Evolutionary conservation across 2,797 vertebrate genomes (phyloP), one percentile per base, ranked within the genome.

Genomic region (Gymnocypris eckloni): DNA sequence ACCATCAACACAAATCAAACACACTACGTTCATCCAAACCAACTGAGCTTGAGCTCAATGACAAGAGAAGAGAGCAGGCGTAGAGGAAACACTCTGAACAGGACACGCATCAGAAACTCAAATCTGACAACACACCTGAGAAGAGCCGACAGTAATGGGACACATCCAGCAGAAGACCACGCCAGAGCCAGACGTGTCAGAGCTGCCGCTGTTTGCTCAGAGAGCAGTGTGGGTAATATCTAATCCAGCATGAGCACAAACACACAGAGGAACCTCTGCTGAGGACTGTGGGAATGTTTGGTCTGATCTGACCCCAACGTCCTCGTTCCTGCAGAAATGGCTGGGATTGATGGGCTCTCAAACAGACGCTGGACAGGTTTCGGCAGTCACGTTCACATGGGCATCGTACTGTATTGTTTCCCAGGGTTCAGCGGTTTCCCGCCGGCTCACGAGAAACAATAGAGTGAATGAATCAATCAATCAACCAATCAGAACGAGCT

Each of bases 231-330:
- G 37, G 37, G 37, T 39, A 39, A 39, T 39, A 39, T 39, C 37
- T 39, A 39, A 39, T 39, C 37, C 37, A 39, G 37, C 37, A 5
- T 11, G 33, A 85, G 69, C 75, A 88, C 84, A 85, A 78, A 71
- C 81, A 71, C 81, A 73, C 13, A 81, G 86, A 83, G 87, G 86
- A 92, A 89, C 91, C 54, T 64, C 13, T 86, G 90, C 86, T 89
- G 37, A 92, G 67, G 37, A 66, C 54, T 69, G 59, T 71, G 86
- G 77, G 71, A 81, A 67, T 80, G 78, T 87, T 88, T 88, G 66
- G 41, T 83, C 80, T 45, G 66, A 20, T n/a, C 39, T 25, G 67
- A 66, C 72, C 72, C 50, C 8, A 43, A 82, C 83, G 91, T 91
- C 88, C 88, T 80, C 69, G 69, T 84, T 89, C 84, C 89, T 72